Conservation (phyloP, 2,888 invertebrate species). For the Mactromeris polynyma region DNA sequence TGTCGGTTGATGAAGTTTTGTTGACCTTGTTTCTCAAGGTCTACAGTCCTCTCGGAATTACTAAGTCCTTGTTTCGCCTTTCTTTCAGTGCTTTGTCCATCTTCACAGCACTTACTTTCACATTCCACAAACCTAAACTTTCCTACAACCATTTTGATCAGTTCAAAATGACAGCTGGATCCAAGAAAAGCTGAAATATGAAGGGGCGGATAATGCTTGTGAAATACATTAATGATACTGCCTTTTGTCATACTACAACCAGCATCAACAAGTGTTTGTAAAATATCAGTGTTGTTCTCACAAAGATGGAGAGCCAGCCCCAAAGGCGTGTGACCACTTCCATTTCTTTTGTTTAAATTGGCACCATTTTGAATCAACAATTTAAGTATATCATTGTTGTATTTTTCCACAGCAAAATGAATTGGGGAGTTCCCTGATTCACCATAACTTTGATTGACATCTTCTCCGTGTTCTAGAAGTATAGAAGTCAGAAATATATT, state of each 20-base stretch:
- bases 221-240: conserved; percentile 69
- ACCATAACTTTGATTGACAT: conserved; percentile 71
- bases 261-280: conserved; percentile 62
- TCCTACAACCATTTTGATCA: conserved; percentile 46
- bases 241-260: conserved; percentile 69
- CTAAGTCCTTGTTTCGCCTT: conserved; percentile 43
- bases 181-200: conserved; percentile 71
- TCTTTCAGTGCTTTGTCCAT: conserved; percentile 18
- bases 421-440: conserved; percentile 67
- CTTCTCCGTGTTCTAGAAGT: conserved; percentile 74
- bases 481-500: conserved; percentile 69
- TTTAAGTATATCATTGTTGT: conserved; percentile 68
- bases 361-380: conserved; percentile 73
- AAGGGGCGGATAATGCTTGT: conserved; percentile 69
- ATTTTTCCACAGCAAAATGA: conserved; percentile 69
- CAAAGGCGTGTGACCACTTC: conserved; percentile 68
- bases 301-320: conserved; percentile 67
- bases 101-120: not conserved
- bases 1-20: conserved; percentile 59
- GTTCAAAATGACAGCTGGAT: conserved; percentile 56
- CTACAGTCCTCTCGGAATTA: conserved; percentile 49
- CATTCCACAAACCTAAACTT: conserved; percentile 34
- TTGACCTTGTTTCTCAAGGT: conserved; percentile 45
- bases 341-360: conserved; percentile 70
- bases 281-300: conserved; percentile 38